Base-by-base conservation (phyloP, 1,140 invertebrate genomes). In the Papilio dardanus region DNA sequence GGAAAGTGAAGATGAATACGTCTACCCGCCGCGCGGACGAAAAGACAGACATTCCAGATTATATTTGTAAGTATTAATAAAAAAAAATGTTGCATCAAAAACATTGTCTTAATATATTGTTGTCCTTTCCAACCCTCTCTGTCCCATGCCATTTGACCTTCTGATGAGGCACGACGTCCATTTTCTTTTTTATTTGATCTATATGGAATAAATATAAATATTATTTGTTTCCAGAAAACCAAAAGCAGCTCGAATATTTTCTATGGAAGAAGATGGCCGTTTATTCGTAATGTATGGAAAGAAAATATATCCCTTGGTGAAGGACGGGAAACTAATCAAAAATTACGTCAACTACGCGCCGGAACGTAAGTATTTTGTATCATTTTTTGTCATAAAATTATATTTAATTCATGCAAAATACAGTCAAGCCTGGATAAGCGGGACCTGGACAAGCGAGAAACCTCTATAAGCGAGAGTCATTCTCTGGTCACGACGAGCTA, bases 201-300 rank as follows among this genome's bases (percentile, higher is more conserved):
- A n/a, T n/a, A n/a, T n/a, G n/a, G n/a, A 37, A 37, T 14, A 37
- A 14, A 37, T n/a, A 30, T 42, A 19, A 42, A 33, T 35, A 21
- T 54, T 46, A 58, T 42, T 73, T 75, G 69, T 40, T 76, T 79
- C 30, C 74, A 93, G 91, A 30, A 91, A 91, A 83, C 91, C 90
- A 19, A 81, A 80, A 65, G 79, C 88, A n/a, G 74, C 74, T 5
- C 83, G 83, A 16, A 83, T 92, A 58, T 30, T 83, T 2, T 85
- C 87, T 3, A 71, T 90, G 7, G 87, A 87, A 73, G 88, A 92
- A 35, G 85, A 91, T 75, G 91, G 89, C 0, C 86, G 87, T 1
- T 74, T 93, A 31, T 92, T 91, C 58, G 87, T 93, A 0, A 84
- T 90, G 81, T 78, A 86, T 19, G 81, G 86, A 5, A 92, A 89